Evolutionary conservation across 1,140 invertebrate genomes (phyloP).

Genomic region (Saccostrea cuccullata): DNA sequence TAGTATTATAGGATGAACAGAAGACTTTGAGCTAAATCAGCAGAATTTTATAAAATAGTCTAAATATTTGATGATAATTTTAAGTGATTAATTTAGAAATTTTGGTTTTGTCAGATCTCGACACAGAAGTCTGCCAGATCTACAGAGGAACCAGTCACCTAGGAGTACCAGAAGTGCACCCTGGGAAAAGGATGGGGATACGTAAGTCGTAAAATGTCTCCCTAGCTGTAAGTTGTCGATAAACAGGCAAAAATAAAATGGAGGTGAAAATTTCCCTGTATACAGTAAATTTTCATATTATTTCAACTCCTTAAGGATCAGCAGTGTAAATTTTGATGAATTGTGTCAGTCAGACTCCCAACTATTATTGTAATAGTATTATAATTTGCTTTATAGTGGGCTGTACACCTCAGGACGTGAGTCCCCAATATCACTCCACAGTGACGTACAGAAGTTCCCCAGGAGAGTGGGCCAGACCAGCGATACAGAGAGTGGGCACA

Average conservation of each 20-base stretch:
- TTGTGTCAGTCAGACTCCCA: neutral
- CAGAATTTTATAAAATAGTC: neutral
- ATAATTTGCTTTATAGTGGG: conserved; percentile 60
- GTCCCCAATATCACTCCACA: conserved; percentile 68
- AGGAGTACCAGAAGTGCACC: conserved; percentile 91
- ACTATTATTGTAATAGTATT: no score
- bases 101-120: conserved; percentile 55
- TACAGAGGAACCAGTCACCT: conserved; percentile 82
- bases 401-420: conserved; percentile 73
- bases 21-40: neutral
- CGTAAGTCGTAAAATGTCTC: conserved; percentile 53
- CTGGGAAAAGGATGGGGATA: conserved; percentile 80
- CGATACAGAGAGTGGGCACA: conserved; percentile 71
- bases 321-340: neutral
- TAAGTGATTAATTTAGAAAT: neutral
- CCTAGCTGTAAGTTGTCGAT: no score
- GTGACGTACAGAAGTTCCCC: conserved; percentile 65
- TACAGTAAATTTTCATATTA: no score
- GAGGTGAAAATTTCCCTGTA: no score
- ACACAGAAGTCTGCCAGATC: conserved; percentile 69
- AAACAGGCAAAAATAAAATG: no score
- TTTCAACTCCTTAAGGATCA: neutral
- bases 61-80: no score
- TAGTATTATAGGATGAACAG: neutral
- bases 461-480: conserved; percentile 61